Evolutionary conservation across 2,113 vertebrate species (phyloP), one percentile per base, ranked within the genome.

Genomic region (Diphyllodes magnificus): DNA sequence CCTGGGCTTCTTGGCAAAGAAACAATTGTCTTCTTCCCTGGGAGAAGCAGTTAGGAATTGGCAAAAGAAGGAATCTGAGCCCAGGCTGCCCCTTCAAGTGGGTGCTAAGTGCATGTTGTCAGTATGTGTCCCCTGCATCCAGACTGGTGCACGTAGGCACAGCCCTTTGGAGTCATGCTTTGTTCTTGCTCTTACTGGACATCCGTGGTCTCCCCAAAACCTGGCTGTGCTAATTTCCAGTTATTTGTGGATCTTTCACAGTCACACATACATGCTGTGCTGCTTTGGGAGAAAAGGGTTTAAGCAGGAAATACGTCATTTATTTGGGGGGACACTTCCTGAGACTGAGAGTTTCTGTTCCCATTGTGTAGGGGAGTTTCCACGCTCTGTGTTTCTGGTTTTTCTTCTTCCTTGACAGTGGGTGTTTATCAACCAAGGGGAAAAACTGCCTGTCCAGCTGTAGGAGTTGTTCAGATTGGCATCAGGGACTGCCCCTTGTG

Each of bases 291-390:
- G 50, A 54, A 71, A 33, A 86, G 53, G 13, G 4, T 86, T 72
- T 56, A 82, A 64, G 81, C 30, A 35, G 49, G n/a, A 27, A 22
- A 45, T n/a, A 2, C 16, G 45, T 82, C 7, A n/a, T 51, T 90
- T 59, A 10, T 83, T 47, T 83, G 25, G 5, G 75, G 47, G 51
- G 31, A 51, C 0, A 0, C 45, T 63, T 95, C 47, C 49, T 23
- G 16, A 83, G 71, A 28, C 24, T 14, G 19, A 16, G 68, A 71
- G 76, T 95, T 97, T 96, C 92, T 88, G 92, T 96, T 94, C 68
- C 60, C 1, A 1, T 45, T 88, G 28, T 1, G 4, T 10, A 63
- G 44, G 92, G 93, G 90, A 96, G 76, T 93, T 96, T 78, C 63
- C 79, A 90, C 88, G 51, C 42, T 79, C 31, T 31, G 4, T 31